phyloP scores from a whole-genome alignment of 2,113 vertebrate species.

The Sylvilagus bachmani region DNA sequence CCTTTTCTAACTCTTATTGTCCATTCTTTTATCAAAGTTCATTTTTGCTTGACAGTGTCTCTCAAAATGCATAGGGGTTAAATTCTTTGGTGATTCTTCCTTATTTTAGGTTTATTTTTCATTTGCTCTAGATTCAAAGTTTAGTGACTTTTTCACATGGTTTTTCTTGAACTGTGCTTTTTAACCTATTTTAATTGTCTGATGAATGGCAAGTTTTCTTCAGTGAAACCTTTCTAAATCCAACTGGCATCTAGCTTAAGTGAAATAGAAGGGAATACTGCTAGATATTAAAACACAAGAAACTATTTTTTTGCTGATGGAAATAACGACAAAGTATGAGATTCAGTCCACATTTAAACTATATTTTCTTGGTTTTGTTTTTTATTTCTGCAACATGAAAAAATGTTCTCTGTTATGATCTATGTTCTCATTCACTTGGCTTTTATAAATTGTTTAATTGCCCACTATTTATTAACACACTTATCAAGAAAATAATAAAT shows the following conservation, averaged over 20 bases:
- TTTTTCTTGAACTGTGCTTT: slow-evolving; percentile 9
- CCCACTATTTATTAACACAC: neutral
- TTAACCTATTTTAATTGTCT: neutral
- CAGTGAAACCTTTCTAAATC: slow-evolving; percentile 32
- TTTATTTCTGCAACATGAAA: slow-evolving; percentile 32
- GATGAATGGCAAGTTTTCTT: neutral
- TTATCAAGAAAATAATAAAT: neutral
- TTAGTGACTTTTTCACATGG: neutral
- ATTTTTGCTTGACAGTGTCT: slow-evolving; percentile 41
- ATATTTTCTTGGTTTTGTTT: slow-evolving; percentile 9
- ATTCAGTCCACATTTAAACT: neutral
- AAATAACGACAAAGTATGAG: neutral
- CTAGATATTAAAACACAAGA: neutral
- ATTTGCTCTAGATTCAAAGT: slow-evolving; percentile 52
- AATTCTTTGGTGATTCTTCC: slow-evolving; percentile 57
- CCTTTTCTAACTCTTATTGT: slow-evolving; percentile 50
- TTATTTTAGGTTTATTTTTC: slow-evolving; percentile 48
- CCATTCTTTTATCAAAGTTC: slow-evolving; percentile 61
- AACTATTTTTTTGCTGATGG: neutral
- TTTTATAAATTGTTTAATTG: neutral
- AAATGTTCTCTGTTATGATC: neutral
- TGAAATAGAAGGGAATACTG: neutral
- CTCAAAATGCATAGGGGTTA: slow-evolving; percentile 47
- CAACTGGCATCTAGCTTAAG: neutral
- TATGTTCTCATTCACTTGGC: neutral